Percentiles rank a stretch among this genome's conserved stretches.
Evolutionary conservation across 2,797 vertebrate genomes (phyloP).

Genomic region (Hydrolagus colliei): DNA sequence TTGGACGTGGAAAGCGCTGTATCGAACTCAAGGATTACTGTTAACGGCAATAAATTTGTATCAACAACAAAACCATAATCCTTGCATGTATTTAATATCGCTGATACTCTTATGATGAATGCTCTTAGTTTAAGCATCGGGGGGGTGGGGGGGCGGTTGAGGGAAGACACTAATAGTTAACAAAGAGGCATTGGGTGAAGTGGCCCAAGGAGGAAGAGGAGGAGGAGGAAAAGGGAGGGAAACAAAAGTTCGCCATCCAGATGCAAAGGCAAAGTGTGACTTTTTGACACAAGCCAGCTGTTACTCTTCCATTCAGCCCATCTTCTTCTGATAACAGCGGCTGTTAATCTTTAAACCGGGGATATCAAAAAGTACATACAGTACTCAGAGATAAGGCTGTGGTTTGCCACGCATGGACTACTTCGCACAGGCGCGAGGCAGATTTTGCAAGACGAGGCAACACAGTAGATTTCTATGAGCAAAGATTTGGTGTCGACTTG

Average conservation of each 20-base stretch:
- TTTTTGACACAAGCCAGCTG: constrained; percentile 27
- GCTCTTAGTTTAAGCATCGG: neutral
- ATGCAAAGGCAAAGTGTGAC: constrained; percentile 28
- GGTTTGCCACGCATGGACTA: constrained; percentile 17
- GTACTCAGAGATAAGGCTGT: constrained; percentile 18
- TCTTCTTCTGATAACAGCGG: constrained; percentile 8
- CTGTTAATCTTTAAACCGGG: constrained; percentile 22
- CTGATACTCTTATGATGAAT: no score
- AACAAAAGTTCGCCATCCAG: constrained; percentile 1
- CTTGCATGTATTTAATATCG: no score
- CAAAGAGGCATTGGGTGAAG: neutral
- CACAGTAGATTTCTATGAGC: no score
- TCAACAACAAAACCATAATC: no score
- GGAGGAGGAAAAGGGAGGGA: no score
- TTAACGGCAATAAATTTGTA: no score
- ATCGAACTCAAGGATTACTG: no score
- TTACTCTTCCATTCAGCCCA: constrained; percentile 9
- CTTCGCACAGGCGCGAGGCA: neutral
- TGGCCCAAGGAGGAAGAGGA: neutral
- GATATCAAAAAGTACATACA: constrained; percentile 25
- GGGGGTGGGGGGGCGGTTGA: neutral
- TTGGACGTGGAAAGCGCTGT: no score
- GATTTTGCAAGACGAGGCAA: no score
- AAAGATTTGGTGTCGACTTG: no score
- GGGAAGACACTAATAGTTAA: neutral